These are phyloP conservation scores for Machimus atricapillus DNA, from an alignment of 2,888 invertebrate genomes.

Conservation along the genomic window DNA sequence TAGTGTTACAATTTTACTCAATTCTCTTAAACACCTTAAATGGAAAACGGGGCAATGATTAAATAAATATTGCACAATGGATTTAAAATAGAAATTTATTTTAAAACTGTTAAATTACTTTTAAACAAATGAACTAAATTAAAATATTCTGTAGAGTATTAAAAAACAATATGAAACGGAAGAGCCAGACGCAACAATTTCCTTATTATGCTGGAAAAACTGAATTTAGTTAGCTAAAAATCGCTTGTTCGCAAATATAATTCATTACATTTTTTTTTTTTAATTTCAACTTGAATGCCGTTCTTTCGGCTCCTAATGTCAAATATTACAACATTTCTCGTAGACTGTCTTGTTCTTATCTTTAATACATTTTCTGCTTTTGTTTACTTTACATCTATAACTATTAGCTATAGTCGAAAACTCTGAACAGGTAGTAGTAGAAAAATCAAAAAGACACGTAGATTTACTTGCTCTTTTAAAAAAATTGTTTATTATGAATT, in stretches of 20 bases:
- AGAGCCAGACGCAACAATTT: not conserved
- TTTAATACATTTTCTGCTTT: constrained; percentile 10
- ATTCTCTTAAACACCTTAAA: not conserved
- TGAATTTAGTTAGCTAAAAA: not conserved
- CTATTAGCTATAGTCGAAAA: constrained; percentile 2
- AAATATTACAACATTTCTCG: constrained; percentile 13
- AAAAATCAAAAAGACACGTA: constrained; percentile 9
- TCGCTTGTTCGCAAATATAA: not conserved
- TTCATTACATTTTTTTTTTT: not conserved
- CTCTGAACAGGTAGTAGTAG: not conserved
- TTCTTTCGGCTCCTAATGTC: not conserved
- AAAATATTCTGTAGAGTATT: not conserved
- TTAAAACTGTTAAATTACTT: constrained; percentile 18
- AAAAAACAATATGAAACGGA: constrained; percentile 19
- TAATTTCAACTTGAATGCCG: not conserved
- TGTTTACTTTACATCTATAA: constrained; percentile 10
- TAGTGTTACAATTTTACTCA: not conserved
- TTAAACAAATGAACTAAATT: constrained; percentile 8
- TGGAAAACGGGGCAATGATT: not conserved
- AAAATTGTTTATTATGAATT: constrained; percentile 41
- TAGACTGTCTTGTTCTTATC: not conserved
- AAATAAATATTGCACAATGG: not conserved
- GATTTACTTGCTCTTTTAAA: constrained; percentile 20
- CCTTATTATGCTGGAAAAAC: not conserved
- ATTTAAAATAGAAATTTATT: constrained; percentile 30